Evolutionary conservation across 2,113 vertebrate genomes (phyloP), one percentile per base, ranked within the genome.

Genomic region (Ophiodon elongatus): DNA sequence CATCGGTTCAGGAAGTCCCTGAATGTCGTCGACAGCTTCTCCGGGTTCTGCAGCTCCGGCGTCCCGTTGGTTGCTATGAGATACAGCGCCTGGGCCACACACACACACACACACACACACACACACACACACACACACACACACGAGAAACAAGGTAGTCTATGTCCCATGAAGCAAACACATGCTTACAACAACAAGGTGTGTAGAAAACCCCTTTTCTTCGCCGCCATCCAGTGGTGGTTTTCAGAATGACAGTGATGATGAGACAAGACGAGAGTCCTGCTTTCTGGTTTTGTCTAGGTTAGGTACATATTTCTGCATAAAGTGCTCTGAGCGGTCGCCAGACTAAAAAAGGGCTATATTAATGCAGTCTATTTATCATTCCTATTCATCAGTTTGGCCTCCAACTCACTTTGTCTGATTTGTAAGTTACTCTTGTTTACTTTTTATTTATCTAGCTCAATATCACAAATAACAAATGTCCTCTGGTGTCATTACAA

Each of bases 61-160:
- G 98, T 99, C 29, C 98, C 98, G 0, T 99, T 99, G 68, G 98
- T 99, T 67, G 98, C 98, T 75, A 99, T 99, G 87, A 99, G 97
- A 96, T 99, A 99, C 88, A 99, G 94, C 8, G 98, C 98, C 98
- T 99, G 66, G 19, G n/a, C 2, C 50, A 52, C 50, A 13, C 25
- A 27, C 11, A 27, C 25, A 54, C 21, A 52, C 37, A 80, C 31
- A 79, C 37, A 27, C 19, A 52, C 1, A 31, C 21, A 45, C 43
- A 6, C 19, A 52, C 47, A 13, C n/a, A 27, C 11, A 27, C 25
- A 57, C 3, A 54, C 27, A 80, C 31, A 79, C 37, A 21, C 19
- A 50, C 0, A 21, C 21, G 6, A 33, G 7, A 19, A 35, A 11
- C 43, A 75, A 4, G 37, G 63, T 17, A 52, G 60, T n/a, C 6